These are phyloP conservation scores for Ormyrus nitidulus DNA, from an alignment of 2,888 invertebrate genomes.

Conservation along the genomic window DNA sequence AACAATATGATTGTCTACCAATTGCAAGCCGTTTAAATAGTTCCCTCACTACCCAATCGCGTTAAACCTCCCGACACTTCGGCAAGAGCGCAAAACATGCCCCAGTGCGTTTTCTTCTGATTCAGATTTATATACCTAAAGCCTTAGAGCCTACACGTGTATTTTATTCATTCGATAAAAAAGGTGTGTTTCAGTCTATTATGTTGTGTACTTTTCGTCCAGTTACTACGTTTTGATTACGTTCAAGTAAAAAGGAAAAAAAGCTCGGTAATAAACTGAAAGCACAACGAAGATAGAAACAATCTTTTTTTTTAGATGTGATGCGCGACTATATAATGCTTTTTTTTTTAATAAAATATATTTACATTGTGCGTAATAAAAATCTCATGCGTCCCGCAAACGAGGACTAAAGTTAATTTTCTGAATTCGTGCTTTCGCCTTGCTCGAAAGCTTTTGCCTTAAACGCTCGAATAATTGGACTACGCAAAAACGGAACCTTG, in stretches of 20 bases:
- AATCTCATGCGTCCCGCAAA: constrained; percentile 42
- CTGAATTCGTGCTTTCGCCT: not conserved
- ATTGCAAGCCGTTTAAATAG: constrained; percentile 29
- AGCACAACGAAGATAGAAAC: constrained; percentile 31
- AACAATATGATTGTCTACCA: constrained; percentile 41
- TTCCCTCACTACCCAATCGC: constrained; percentile 27
- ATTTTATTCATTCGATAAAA: constrained; percentile 26
- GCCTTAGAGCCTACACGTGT: constrained; percentile 37
- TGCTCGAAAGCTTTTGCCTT: too few relatives aligned
- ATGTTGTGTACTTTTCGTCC: constrained; percentile 37
- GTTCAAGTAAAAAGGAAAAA: constrained; percentile 13
- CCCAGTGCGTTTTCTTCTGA: not conserved
- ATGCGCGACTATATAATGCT: constrained; percentile 13
- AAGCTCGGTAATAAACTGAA: constrained; percentile 55
- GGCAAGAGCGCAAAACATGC: not conserved
- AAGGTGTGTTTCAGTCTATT: constrained; percentile 54
- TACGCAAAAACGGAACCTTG: too few relatives aligned
- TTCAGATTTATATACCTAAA: constrained; percentile 19
- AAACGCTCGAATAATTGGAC: too few relatives aligned
- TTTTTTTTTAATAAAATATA: constrained; percentile 47
- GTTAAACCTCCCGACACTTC: not conserved
- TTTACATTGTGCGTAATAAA: constrained; percentile 54
- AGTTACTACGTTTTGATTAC: constrained; percentile 19
- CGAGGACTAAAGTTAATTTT: constrained; percentile 1
- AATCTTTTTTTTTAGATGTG: constrained; percentile 19